Evolutionary conservation across 2,113 vertebrate genomes (phyloP).

Genomic region (Colinus virginianus): DNA sequence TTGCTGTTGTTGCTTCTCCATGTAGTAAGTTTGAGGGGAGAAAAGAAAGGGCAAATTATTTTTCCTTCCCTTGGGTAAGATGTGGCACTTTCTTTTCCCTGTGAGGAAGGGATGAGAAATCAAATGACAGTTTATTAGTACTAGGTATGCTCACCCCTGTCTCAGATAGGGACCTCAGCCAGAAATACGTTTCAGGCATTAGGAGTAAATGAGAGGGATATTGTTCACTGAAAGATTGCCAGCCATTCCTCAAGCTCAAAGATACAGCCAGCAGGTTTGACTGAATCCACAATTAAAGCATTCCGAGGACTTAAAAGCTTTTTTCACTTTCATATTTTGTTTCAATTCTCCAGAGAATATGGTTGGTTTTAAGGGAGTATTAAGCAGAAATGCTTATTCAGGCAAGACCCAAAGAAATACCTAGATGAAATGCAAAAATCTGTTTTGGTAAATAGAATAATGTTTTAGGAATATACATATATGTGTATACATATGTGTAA

Average conservation of each 20-base stretch:
- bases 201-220: conserved; percentile 7
- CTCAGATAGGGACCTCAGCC: conserved; percentile 2
- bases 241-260: not conserved
- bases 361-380: not conserved
- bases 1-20: not conserved
- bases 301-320: not conserved
- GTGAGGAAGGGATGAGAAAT: not conserved
- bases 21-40: not conserved
- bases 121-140: conserved; percentile 17
- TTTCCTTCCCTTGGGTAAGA: not conserved
- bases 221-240: not conserved
- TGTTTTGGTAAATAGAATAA: not conserved
- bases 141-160: not conserved
- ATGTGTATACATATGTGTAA: not conserved
- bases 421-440: not conserved
- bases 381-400: not conserved
- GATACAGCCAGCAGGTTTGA: not conserved
- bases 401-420: not conserved
- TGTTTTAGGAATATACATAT: not conserved
- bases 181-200: not conserved
- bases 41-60: not conserved
- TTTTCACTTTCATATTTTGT: not conserved
- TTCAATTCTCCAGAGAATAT: not conserved
- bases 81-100: not conserved
- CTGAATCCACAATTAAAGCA: not conserved